Evolutionary conservation across 2,888 invertebrate species (phyloP).

Genomic region (Amblyjoppa fuscipennis): DNA sequence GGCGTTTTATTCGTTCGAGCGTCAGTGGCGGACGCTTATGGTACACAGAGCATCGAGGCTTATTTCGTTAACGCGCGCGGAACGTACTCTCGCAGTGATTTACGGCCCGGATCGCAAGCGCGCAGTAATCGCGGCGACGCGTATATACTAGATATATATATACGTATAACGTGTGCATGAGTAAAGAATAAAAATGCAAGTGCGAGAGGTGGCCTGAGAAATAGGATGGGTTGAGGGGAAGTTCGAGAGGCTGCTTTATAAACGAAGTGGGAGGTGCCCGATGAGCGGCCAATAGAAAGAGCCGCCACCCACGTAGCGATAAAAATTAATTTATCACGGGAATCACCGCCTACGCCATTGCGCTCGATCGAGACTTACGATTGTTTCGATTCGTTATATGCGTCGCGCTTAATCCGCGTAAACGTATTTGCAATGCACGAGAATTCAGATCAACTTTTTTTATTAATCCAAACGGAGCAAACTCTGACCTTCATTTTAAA

Average conservation of each 20-base stretch:
- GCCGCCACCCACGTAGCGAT: slow-evolving; percentile 81
- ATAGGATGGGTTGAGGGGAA: slow-evolving; percentile 51
- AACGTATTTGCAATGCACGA: neutral
- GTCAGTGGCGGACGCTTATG: slow-evolving; percentile 57
- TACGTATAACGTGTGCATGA: neutral
- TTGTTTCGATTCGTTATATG: slow-evolving; percentile 73
- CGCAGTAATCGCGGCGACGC: slow-evolving; percentile 65
- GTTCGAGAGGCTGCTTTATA: slow-evolving; percentile 68
- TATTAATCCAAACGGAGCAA: neutral
- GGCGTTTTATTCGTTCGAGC: slow-evolving; percentile 36
- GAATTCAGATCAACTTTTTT: neutral
- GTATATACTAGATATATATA: slow-evolving; percentile 1
- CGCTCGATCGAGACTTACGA: slow-evolving; percentile 70
- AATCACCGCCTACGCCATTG: slow-evolving; percentile 82
- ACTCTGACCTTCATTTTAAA: neutral
- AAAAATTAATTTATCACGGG: slow-evolving; percentile 82
- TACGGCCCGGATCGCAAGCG: slow-evolving; percentile 65
- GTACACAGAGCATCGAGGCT: slow-evolving; percentile 65
- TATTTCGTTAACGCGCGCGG: slow-evolving; percentile 66
- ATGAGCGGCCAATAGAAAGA: slow-evolving; percentile 79
- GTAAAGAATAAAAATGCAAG: slow-evolving; percentile 58
- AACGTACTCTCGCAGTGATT: slow-evolving; percentile 68
- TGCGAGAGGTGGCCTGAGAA: slow-evolving; percentile 64
- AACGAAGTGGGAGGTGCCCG: slow-evolving; percentile 79
- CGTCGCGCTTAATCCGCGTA: slow-evolving; percentile 70